A percentile compares a stretch with the other conserved stretches of the same genome.
Evolutionary conservation across 2,797 vertebrate genomes (phyloP).

Genomic region (Emys orbicularis): DNA sequence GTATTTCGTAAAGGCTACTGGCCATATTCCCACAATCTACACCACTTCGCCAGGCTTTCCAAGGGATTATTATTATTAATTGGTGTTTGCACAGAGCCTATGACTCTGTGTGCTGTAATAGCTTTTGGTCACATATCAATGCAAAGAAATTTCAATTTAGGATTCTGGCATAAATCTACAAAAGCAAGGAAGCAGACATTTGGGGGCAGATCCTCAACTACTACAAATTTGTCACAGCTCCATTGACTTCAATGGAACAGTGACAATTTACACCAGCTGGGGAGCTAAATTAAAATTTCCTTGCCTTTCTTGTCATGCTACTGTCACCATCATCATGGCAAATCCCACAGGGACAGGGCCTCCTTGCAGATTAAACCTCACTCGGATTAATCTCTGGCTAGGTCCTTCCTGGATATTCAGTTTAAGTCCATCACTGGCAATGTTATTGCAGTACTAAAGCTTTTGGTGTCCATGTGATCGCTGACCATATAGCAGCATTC

Average conservation of each 20-base stretch:
- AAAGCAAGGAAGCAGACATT: neutral
- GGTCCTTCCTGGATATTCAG: no score
- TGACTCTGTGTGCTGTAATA: neutral
- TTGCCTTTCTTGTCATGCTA: neutral
- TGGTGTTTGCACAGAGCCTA: neutral
- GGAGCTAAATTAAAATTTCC: neutral
- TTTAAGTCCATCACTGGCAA: no score
- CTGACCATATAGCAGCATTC: no score
- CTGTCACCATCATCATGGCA: neutral
- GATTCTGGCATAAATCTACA: neutral
- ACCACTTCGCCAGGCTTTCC: neutral
- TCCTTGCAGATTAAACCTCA: no score
- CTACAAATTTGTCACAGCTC: neutral
- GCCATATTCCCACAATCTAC: neutral
- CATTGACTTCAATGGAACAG: neutral
- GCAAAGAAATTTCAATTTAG: neutral
- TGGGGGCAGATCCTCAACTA: neutral
- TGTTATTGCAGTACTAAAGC: no score
- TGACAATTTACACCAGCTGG: neutral
- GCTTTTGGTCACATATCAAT: neutral
- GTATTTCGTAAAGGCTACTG: neutral
- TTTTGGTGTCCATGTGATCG: no score
- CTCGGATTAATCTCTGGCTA: no score
- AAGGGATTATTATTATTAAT: neutral
- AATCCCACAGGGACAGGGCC: no score